These are phyloP conservation scores for Cyclopterus lumpus DNA, from an alignment of 2,797 vertebrate species.

Conservation along the genomic window DNA sequence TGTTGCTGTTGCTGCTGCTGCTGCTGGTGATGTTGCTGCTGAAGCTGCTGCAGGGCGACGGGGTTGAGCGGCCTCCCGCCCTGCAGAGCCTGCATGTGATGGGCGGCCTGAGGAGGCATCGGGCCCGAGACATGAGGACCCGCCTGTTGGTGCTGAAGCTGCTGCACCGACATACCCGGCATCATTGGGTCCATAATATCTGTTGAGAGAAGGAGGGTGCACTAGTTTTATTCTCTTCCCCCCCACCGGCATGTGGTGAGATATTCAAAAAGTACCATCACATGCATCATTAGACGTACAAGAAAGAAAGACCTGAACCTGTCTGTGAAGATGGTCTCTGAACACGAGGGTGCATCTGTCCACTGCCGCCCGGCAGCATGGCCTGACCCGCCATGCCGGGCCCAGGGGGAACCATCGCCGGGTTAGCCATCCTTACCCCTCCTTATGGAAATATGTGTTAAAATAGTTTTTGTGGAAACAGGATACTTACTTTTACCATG, in stretches of 20 bases:
- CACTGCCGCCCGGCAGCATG: constrained; percentile 87
- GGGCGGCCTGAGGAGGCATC: constrained; percentile 90
- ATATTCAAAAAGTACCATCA: constrained; percentile 18
- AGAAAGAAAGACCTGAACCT: constrained; percentile 82
- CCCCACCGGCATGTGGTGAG: neutral
- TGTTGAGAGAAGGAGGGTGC: constrained; percentile 54
- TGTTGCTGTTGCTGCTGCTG: constrained; percentile 83
- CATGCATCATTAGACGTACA: constrained; percentile 9
- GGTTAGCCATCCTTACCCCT: constrained; percentile 92
- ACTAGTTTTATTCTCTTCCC: neutral
- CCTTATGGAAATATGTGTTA: constrained; percentile 72
- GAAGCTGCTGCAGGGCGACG: constrained; percentile 89
- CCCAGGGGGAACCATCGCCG: constrained; percentile 91
- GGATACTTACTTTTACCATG: neutral
- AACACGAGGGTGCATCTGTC: constrained; percentile 92
- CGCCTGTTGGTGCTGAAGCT: constrained; percentile 83
- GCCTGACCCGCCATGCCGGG: constrained; percentile 89
- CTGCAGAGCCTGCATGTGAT: constrained; percentile 93
- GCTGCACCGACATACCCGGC: constrained; percentile 90
- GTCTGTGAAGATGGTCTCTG: constrained; percentile 91
- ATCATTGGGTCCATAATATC: constrained; percentile 94
- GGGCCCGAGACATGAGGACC: constrained; percentile 87
- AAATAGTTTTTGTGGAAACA: neutral
- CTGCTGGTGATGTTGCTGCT: constrained; percentile 89
- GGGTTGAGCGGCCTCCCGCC: constrained; percentile 92